Evolutionary conservation across 2,888 invertebrate species (phyloP).

Genomic region (Himalopsyche tibetana): DNA sequence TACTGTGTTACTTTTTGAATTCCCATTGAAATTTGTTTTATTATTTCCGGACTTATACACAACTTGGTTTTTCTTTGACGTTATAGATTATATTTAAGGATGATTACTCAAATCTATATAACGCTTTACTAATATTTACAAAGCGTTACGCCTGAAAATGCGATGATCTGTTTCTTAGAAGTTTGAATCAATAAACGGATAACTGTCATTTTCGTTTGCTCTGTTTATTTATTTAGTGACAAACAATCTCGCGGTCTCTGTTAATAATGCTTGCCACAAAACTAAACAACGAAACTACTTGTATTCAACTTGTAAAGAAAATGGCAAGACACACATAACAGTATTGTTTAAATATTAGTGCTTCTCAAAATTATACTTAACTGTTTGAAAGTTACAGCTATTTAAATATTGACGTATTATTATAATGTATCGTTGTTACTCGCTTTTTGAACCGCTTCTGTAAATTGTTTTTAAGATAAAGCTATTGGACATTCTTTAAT

Average conservation of each 20-base stretch:
- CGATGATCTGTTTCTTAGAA: background rate
- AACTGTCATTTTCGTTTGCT: background rate
- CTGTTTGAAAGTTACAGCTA: background rate
- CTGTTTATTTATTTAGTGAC: background rate
- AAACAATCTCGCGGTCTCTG: background rate
- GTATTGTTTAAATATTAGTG: background rate
- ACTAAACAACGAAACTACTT: background rate
- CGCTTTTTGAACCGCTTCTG: too few relatives aligned
- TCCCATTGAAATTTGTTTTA: background rate
- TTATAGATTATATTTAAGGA: background rate
- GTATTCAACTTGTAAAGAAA: background rate
- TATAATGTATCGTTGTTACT: too few relatives aligned
- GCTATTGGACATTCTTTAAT: too few relatives aligned
- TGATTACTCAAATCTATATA: background rate
- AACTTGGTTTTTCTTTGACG: background rate
- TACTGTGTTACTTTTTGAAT: too few relatives aligned
- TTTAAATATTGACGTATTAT: background rate
- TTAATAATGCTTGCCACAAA: background rate
- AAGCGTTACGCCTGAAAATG: background rate
- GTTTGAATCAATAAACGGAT: background rate
- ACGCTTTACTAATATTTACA: background rate
- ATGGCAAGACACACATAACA: background rate
- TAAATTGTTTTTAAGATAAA: too few relatives aligned
- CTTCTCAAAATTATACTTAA: background rate
- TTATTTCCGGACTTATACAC: background rate